Conservation (phyloP, 2,113 vertebrate genomes). For the Peromyscus californicus region DNA sequence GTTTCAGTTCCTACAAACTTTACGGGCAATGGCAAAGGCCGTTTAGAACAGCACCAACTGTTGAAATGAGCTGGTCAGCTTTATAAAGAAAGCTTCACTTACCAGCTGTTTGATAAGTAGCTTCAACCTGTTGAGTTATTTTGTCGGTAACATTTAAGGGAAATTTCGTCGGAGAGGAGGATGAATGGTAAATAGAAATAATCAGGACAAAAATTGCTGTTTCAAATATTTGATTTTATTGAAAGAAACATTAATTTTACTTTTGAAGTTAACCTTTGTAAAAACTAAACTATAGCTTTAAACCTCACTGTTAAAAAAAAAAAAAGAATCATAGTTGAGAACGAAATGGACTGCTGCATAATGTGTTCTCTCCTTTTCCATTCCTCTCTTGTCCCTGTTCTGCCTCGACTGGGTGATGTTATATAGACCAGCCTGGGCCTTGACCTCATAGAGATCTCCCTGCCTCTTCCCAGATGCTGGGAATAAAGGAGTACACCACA, state of each 20-base stretch:
- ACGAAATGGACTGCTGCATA: conserved; percentile 26
- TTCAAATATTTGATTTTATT: not conserved
- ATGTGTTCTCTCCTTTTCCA: not conserved
- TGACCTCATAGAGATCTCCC: not conserved
- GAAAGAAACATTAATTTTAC: not conserved
- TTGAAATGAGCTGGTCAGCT: conserved; percentile 18
- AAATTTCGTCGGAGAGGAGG: not conserved
- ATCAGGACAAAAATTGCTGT: not conserved
- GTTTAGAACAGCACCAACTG: not conserved
- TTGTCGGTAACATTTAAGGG: conserved; percentile 18
- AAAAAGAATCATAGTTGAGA: not conserved
- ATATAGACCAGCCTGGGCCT: not conserved
- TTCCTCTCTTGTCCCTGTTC: not conserved
- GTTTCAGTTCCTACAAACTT: conserved; percentile 4
- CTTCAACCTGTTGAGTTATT: conserved; percentile 75
- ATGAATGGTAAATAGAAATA: not conserved
- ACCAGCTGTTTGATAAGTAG: conserved; percentile 38
- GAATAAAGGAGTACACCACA: not conserved
- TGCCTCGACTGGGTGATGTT: not conserved
- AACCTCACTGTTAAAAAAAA: not conserved
- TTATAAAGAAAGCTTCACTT: conserved; percentile 24
- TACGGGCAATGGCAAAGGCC: not conserved
- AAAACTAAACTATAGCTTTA: conserved; percentile 7
- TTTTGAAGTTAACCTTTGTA: conserved; percentile 6
- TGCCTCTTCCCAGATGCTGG: not conserved